phyloP scores from a whole-genome alignment of 1,140 invertebrate genomes.

The Geopemphigus sp. region DNA sequence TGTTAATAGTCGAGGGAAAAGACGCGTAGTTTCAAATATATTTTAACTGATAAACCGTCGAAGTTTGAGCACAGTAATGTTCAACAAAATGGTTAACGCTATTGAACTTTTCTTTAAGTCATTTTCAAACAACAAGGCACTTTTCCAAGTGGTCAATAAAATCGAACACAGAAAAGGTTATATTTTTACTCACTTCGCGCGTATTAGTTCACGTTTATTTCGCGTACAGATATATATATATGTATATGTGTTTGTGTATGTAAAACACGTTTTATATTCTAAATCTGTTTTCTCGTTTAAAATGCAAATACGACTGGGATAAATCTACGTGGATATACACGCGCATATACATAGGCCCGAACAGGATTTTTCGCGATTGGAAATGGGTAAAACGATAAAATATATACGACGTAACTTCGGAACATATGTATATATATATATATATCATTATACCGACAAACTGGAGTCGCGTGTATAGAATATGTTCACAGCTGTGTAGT shows the following conservation, averaged over 20 bases:
- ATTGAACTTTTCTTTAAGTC: too few relatives aligned
- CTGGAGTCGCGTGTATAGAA: neutral
- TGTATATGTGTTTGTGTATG: neutral
- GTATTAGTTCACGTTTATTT: too few relatives aligned
- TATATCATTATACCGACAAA: neutral
- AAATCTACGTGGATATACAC: neutral
- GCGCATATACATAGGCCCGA: neutral
- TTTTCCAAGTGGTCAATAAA: too few relatives aligned
- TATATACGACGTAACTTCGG: slow-evolving; percentile 14
- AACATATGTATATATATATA: neutral
- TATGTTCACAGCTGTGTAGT: neutral
- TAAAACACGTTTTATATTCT: neutral
- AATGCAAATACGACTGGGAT: slow-evolving; percentile 11
- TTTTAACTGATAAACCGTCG: too few relatives aligned
- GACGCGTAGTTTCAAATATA: too few relatives aligned
- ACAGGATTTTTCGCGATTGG: slow-evolving; percentile 18
- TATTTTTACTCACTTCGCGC: too few relatives aligned
- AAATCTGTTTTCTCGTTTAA: slow-evolving; percentile 33
- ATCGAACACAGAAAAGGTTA: too few relatives aligned
- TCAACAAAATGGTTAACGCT: too few relatives aligned
- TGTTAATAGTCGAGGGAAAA: too few relatives aligned
- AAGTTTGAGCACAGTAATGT: too few relatives aligned
- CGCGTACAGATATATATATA: too few relatives aligned
- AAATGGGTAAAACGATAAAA: slow-evolving; percentile 17
- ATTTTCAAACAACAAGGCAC: too few relatives aligned